phyloP scores from a whole-genome alignment of 1,140 invertebrate genomes.

The Plutomurus gul region DNA sequence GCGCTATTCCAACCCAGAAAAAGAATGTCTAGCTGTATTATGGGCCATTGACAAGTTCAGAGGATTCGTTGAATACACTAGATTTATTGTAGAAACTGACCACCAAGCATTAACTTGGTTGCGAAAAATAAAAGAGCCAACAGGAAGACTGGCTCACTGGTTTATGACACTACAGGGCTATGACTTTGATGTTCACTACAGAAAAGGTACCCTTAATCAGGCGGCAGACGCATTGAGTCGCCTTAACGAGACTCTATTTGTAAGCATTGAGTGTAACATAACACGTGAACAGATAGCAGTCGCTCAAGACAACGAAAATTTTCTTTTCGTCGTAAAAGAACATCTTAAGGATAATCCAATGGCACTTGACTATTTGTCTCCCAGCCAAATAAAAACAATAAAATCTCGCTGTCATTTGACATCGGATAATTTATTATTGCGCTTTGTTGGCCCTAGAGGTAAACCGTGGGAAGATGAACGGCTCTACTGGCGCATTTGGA shows the following conservation, averaged over 20 bases:
- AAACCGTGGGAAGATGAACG: background rate
- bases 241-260: background rate
- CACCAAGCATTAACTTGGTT: constrained; percentile 61
- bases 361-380: background rate
- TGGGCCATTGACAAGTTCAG: constrained; percentile 58
- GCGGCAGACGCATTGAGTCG: background rate
- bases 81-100: constrained; percentile 62
- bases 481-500: background rate
- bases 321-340: background rate
- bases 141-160: constrained; percentile 47
- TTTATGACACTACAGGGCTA: constrained; percentile 43
- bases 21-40: constrained; percentile 58
- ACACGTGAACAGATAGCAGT: background rate
- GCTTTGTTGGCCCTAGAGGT: background rate
- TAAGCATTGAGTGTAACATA: background rate
- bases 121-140: constrained; percentile 35
- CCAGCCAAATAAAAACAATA: background rate
- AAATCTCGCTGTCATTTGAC: background rate
- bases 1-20: constrained; percentile 59
- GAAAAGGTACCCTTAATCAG: background rate
- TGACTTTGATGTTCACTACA: background rate
- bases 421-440: background rate
- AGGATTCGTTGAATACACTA: constrained; percentile 53
- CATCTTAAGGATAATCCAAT: background rate
- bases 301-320: background rate